Evolutionary conservation across 2,888 invertebrate genomes (phyloP), one percentile per base, ranked within the genome.

Genomic region (Nebria salina): DNA sequence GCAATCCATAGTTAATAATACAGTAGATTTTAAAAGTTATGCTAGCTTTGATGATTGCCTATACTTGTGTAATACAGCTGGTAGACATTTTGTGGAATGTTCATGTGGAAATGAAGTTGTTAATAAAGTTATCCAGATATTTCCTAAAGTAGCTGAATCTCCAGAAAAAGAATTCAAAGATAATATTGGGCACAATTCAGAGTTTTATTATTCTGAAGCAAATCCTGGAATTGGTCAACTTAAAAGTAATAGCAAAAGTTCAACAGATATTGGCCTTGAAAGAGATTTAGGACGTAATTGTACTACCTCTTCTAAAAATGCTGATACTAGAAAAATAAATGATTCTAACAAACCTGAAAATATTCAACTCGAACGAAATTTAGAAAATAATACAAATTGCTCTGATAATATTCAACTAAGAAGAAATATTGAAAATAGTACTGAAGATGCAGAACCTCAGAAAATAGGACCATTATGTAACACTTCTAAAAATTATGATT

Each of bases 51-150:
- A 85, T 20, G 82, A 82, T 34, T 76, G 75, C n/a, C 25, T 81
- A 9, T 76, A 26, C 42, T 72, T 26, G 15, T 25, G 43, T 76
- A 81, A 65, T n/a, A 34, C 66, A 13, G 26, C 75, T 20, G 42
- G 83, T 77, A 83, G 79, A 73, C 83, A 84, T 83, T 85, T 83
- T 82, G 78, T 68, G 34, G 84, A 84, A 73, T 84, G 84, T 73
- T 82, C 83, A 65, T 83, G 84, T 82, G 82, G 82, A 25, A 82
- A 81, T 66, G 81, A 81, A 81, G 43, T 76, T 34, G 20, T 75
- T 26, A 80, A 75, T 72, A 64, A 8, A 6, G 43, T 72, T 9
- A 5, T 41, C 66, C 64, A 54, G 72, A 72, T 70, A 76, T 13
- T 81, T 70, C 66, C 81, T 72, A 81, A 66, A 68, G 76, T 81